These are phyloP conservation scores for Oconnorella tubifera DNA, from an alignment of 2,888 invertebrate genomes.

Conservation along the genomic window DNA sequence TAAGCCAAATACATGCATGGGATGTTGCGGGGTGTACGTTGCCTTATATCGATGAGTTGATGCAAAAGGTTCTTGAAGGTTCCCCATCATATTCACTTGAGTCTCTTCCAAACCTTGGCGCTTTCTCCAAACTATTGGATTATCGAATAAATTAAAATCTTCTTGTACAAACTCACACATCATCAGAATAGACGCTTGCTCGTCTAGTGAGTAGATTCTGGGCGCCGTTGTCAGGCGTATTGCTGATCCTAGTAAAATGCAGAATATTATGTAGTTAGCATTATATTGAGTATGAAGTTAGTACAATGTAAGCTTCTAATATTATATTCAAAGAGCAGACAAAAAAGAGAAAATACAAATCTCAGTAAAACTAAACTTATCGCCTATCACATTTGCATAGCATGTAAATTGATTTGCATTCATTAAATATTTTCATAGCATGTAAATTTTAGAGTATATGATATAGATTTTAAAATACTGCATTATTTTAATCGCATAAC, in stretches of 20 bases:
- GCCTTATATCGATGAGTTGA: conserved; percentile 4
- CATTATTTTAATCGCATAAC: too few relatives aligned
- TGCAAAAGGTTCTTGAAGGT: conserved; percentile 10
- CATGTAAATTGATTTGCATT: too few relatives aligned
- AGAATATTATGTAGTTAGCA: too few relatives aligned
- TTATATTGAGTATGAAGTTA: too few relatives aligned
- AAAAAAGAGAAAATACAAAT: too few relatives aligned
- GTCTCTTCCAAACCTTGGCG: conserved; percentile 8
- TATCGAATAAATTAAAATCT: neutral
- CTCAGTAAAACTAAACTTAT: too few relatives aligned
- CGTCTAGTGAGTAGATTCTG: neutral
- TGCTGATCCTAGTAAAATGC: neutral
- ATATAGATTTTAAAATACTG: too few relatives aligned
- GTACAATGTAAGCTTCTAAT: too few relatives aligned
- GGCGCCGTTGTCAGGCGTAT: neutral
- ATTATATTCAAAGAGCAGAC: too few relatives aligned
- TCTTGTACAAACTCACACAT: neutral
- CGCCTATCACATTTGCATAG: too few relatives aligned
- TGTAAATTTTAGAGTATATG: too few relatives aligned
- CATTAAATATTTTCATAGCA: too few relatives aligned
- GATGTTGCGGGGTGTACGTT: neutral
- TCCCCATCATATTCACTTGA: conserved; percentile 19
- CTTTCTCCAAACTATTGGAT: conserved; percentile 9
- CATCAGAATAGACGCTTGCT: neutral
- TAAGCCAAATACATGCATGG: conserved; percentile 3